These are phyloP conservation scores for Gambusia holbrooki DNA, from an alignment of 2,113 vertebrate genomes.

Conservation along the genomic window DNA sequence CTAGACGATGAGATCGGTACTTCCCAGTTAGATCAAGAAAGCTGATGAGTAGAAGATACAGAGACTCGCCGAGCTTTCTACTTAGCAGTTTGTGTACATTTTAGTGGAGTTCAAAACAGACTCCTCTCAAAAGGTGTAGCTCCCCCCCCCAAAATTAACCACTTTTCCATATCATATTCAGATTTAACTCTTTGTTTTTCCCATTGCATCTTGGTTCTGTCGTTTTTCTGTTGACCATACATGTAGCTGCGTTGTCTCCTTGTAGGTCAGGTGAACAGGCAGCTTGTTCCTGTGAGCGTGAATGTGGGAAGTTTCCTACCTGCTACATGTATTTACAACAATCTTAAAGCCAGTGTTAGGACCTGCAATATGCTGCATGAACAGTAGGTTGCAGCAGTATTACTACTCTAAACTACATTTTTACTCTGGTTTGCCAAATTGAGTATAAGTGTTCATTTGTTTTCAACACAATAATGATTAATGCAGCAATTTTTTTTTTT, in stretches of 20 bases:
- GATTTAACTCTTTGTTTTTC: constrained; percentile 5
- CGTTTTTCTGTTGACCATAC: constrained; percentile 8
- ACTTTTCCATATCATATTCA: constrained; percentile 29
- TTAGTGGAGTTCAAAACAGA: not conserved
- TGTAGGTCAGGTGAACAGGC: constrained; percentile 24
- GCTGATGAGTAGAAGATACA: constrained; percentile 10
- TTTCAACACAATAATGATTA: constrained; percentile 54
- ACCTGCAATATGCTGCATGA: constrained; percentile 44
- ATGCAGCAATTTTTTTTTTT: constrained; percentile 41
- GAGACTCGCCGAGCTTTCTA: constrained; percentile 16
- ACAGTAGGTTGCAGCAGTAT: constrained; percentile 70
- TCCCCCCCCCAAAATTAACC: not conserved
- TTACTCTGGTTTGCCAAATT: constrained; percentile 60
- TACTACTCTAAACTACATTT: constrained; percentile 22
- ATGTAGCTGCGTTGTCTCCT: constrained; percentile 1
- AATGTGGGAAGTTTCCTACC: constrained; percentile 8
- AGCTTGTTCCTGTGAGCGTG: constrained; percentile 8
- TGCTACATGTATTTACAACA: constrained; percentile 14
- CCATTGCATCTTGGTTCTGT: constrained; percentile 17
- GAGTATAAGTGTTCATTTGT: constrained; percentile 47
- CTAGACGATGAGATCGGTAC: constrained; percentile 16
- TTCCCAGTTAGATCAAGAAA: not conserved
- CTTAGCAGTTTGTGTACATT: constrained; percentile 8
- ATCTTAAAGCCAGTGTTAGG: constrained; percentile 18
- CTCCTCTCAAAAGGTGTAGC: not conserved